Conservation (phyloP, 2,888 invertebrate genomes). For the Pherbina coryleti region DNA sequence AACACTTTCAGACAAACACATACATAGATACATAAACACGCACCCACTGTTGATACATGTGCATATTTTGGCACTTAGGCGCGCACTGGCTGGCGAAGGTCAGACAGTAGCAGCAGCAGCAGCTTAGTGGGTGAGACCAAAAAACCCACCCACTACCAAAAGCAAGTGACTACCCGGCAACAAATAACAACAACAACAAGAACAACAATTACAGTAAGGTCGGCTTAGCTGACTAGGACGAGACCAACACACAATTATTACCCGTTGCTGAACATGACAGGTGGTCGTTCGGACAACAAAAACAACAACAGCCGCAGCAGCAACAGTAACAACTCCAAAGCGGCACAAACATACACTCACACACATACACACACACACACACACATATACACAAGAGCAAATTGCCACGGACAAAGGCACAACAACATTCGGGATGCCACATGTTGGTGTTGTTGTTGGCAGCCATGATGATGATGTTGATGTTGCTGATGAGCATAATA, state of each 20-base stretch:
- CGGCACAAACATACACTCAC: neutral
- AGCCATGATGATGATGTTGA: neutral
- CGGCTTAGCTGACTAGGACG: slow-evolving; percentile 6
- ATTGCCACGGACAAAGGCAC: neutral
- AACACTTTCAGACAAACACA: slow-evolving; percentile 4
- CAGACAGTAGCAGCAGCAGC: slow-evolving; percentile 25
- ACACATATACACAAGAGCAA: neutral
- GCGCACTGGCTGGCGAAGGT: slow-evolving; percentile 17
- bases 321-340: slow-evolving; percentile 8
- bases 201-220: slow-evolving; percentile 9
- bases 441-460: slow-evolving; percentile 11
- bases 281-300: slow-evolving; percentile 34
- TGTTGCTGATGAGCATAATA: slow-evolving; percentile 8
- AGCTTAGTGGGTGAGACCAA: neutral
- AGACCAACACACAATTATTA: slow-evolving; percentile 35
- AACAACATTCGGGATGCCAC: slow-evolving; percentile 17
- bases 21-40: slow-evolving; percentile 8
- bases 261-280: slow-evolving; percentile 47
- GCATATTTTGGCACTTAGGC: slow-evolving; percentile 34
- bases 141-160: neutral
- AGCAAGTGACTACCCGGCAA: neutral
- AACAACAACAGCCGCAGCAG: slow-evolving; percentile 10
- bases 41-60: slow-evolving; percentile 22
- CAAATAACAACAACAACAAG: slow-evolving; percentile 22
- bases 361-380: neutral